phyloP scores from a whole-genome alignment of 2,113 vertebrate species.

The Gambusia holbrooki region DNA sequence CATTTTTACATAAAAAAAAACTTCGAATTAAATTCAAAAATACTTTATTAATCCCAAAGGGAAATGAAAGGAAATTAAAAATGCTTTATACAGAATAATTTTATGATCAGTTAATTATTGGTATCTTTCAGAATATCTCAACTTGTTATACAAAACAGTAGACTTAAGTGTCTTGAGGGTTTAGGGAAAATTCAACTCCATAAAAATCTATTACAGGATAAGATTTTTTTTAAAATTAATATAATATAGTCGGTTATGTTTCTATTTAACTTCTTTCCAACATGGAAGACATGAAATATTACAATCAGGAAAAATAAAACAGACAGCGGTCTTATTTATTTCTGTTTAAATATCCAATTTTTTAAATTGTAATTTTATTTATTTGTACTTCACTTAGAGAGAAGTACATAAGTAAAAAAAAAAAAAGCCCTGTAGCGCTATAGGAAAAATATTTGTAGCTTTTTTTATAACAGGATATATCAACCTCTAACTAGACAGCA shows the following conservation, averaged over 20 bases:
- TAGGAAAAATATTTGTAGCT: constrained; percentile 12
- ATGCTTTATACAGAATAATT: neutral
- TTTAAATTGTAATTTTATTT: constrained; percentile 6
- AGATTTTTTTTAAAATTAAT: neutral
- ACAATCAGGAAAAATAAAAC: neutral
- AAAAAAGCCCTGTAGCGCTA: constrained; percentile 10
- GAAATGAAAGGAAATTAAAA: no score
- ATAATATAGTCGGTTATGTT: neutral
- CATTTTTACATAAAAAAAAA: neutral
- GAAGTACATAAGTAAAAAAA: neutral
- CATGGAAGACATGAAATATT: neutral
- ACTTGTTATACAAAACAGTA: neutral
- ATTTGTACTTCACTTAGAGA: constrained; percentile 21
- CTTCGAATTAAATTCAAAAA: no score
- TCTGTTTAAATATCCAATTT: neutral
- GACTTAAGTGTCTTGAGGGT: neutral
- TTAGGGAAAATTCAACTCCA: neutral
- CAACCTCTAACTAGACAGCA: constrained; percentile 60
- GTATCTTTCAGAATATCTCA: neutral
- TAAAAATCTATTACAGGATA: neutral
- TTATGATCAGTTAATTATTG: neutral
- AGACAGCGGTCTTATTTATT: neutral
- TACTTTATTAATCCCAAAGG: no score
- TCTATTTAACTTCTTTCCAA: neutral
- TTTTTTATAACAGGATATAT: constrained; percentile 38